Evolutionary conservation across 2,797 vertebrate species (phyloP).

Genomic region (Tarsius wallacei): DNA sequence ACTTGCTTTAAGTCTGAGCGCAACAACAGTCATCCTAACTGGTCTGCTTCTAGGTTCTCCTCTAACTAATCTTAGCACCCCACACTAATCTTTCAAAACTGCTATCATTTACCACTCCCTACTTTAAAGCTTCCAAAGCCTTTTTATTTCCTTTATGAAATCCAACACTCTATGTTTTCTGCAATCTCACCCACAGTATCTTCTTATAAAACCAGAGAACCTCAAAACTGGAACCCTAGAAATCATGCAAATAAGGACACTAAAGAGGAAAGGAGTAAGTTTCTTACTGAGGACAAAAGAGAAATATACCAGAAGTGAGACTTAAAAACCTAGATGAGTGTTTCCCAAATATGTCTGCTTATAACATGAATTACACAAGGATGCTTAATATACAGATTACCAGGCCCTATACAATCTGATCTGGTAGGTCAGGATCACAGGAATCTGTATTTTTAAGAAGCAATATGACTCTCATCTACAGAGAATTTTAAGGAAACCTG

Average conservation of each 20-base stretch:
- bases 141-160: constrained; percentile 53
- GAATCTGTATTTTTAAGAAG: constrained; percentile 23
- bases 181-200: background rate
- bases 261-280: background rate
- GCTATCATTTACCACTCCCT: background rate
- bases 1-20: constrained; percentile 11
- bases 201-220: constrained; percentile 67
- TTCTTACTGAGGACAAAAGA: constrained; percentile 52
- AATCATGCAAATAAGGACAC: constrained; percentile 2
- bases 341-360: constrained; percentile 28
- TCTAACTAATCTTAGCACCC: background rate
- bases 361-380: constrained; percentile 33
- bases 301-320: constrained; percentile 9
- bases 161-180: constrained; percentile 44
- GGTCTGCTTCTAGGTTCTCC: constrained; percentile 3
- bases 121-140: constrained; percentile 48
- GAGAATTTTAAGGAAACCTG: constrained; percentile 49
- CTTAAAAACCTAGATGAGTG: background rate
- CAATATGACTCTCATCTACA: background rate
- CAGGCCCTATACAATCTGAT: background rate
- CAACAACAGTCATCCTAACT: background rate
- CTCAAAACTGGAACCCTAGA: constrained; percentile 24
- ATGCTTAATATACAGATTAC: background rate
- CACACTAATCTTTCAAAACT: constrained; percentile 19
- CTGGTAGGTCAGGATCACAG: background rate